Evolutionary conservation across 2,113 vertebrate genomes (phyloP), one percentile per base, ranked within the genome.

Genomic region (Podiceps cristatus): DNA sequence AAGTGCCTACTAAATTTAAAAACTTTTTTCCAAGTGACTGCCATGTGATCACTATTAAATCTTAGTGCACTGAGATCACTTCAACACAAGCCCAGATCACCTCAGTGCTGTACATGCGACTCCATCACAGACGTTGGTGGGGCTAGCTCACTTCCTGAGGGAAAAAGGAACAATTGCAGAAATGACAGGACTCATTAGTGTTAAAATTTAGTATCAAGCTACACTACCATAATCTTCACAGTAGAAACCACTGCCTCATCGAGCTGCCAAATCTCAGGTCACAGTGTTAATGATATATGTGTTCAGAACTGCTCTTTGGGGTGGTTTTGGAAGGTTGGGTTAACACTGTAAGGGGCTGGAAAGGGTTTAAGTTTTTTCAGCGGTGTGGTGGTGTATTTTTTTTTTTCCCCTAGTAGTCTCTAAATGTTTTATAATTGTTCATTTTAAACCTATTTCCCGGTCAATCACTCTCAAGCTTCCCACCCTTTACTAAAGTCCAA

Each of bases 401-500:
- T 20, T 56, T 89, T 83, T 77, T 69, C 55, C 72, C 40, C 37
- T n/a, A 60, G 53, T 11, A 90, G 29, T 62, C 53, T 31, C 45
- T 88, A 82, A 89, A 96, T 92, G 44, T 83, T 96, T 81, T 55
- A 67, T 79, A 85, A 81, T 79, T 85, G 31, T 96, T 93, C 71
- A 88, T 96, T 96, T 96, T 68, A 95, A 91, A 93, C 18, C 66
- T n/a, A 87, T 80, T 88, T 95, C 47, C 67, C 92, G 82, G 85
- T 89, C 92, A 96, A 84, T 96, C 58, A 76, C 93, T 94, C 82
- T 68, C 80, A 96, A 94, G 55, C 20, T 60, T 59, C 45, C 45
- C 55, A 81, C 53, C 42, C 75, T 93, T 97, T 81, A 96, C 35
- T 90, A 90, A 93, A 97, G 73, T 94, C 85, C 88, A 96, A 82